phyloP scores from a whole-genome alignment of 1,140 invertebrate genomes.

The Cydia splendana region DNA sequence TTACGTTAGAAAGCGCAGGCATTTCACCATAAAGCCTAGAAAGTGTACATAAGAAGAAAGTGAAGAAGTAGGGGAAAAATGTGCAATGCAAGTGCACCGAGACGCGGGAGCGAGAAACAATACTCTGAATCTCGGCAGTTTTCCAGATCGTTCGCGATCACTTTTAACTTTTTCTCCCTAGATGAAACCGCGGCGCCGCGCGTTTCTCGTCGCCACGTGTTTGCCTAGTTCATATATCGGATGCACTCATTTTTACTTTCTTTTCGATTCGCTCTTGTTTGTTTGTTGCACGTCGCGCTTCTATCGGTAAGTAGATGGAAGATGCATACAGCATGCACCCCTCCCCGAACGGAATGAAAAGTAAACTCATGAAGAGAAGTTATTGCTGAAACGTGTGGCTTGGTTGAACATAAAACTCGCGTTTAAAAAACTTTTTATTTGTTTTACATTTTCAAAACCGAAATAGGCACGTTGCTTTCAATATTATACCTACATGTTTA shows the following conservation, averaged over 20 bases:
- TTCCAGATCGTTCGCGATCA: conserved; percentile 60
- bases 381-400: neutral
- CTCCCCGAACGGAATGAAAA: conserved; percentile 1
- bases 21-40: conserved; percentile 78
- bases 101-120: conserved; percentile 63
- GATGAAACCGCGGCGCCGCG: conserved; percentile 60
- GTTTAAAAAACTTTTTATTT: neutral
- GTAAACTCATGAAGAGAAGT: conserved; percentile 11
- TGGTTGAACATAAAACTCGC: neutral
- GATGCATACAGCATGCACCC: neutral
- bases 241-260: conserved; percentile 79
- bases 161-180: conserved; percentile 75
- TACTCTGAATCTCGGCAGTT: conserved; percentile 62
- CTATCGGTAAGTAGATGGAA: conserved; percentile 2
- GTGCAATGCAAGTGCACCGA: conserved; percentile 59
- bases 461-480: too few species aligned
- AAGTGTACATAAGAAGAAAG: conserved; percentile 78
- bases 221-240: conserved; percentile 70
- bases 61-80: conserved; percentile 75
- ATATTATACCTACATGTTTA: too few species aligned
- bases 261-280: conserved; percentile 75
- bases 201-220: conserved; percentile 63
- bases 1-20: conserved; percentile 76
- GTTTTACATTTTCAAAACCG: neutral
- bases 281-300: conserved; percentile 51